Conservation (phyloP, 2,113 vertebrate genomes). For the Trichechus manatus region DNA sequence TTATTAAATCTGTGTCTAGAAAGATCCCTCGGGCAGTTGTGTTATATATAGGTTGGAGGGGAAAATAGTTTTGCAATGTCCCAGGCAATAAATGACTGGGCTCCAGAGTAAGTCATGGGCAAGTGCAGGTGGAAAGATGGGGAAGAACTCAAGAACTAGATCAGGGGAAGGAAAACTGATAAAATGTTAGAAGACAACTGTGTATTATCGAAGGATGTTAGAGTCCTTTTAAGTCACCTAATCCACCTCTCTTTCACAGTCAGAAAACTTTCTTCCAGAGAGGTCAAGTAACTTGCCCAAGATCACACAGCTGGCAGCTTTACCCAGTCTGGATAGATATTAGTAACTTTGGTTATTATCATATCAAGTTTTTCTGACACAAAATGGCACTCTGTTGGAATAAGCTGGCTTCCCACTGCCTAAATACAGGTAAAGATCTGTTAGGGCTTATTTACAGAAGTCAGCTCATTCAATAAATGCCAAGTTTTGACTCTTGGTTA, state of each 20-base stretch:
- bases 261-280: neutral
- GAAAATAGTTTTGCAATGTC: neutral
- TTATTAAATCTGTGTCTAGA: neutral
- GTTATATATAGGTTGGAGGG: neutral
- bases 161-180: neutral
- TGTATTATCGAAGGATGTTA: neutral
- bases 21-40: neutral
- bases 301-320: neutral
- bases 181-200: neutral
- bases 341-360: neutral
- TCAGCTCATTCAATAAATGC: neutral
- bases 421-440: neutral
- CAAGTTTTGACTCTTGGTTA: neutral
- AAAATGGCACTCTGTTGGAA: neutral
- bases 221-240: neutral
- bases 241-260: neutral
- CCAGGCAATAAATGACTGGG: neutral
- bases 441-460: too few species aligned
- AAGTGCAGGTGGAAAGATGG: neutral
- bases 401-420: neutral
- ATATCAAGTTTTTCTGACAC: neutral
- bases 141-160: neutral
- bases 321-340: neutral
- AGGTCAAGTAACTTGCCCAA: neutral
- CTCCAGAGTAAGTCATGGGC: neutral